phyloP scores from a whole-genome alignment of 2,113 vertebrate genomes.

The Entomyzon cyanotis region DNA sequence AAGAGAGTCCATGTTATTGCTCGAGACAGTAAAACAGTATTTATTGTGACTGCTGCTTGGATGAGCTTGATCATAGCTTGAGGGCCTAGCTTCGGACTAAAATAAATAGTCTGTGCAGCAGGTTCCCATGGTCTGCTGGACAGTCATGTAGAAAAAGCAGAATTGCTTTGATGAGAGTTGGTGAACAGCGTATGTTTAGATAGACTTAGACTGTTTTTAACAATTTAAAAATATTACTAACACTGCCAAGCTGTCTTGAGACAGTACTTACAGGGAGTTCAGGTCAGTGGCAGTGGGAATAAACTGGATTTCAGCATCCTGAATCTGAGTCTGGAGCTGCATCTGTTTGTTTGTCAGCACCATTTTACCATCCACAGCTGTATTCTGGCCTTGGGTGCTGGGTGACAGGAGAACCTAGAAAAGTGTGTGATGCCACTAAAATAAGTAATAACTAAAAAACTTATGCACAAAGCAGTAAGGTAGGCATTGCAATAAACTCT shows the following conservation, averaged over 20 bases:
- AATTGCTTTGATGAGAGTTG: slow-evolving; percentile 60
- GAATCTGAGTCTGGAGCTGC: neutral
- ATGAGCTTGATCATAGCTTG: slow-evolving; percentile 42
- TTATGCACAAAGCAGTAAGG: neutral
- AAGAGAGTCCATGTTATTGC: slow-evolving; percentile 28
- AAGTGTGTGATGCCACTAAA: neutral
- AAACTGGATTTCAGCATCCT: slow-evolving; percentile 46
- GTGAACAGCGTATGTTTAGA: slow-evolving; percentile 63
- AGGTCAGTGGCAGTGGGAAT: slow-evolving; percentile 14
- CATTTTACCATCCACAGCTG: neutral
- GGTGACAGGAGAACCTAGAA: neutral
- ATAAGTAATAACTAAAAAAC: neutral
- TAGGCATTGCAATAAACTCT: neutral
- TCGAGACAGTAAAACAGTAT: slow-evolving; percentile 4
- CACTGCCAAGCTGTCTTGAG: slow-evolving; percentile 39
- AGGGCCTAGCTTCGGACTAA: slow-evolving; percentile 4
- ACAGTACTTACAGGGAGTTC: neutral
- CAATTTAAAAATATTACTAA: slow-evolving; percentile 51
- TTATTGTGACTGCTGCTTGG: neutral
- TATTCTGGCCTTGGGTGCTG: neutral
- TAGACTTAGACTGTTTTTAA: slow-evolving; percentile 51
- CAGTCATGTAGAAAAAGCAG: slow-evolving; percentile 36
- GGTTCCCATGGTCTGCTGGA: slow-evolving; percentile 51
- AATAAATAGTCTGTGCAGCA: slow-evolving; percentile 56
- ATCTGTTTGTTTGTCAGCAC: neutral